Evolutionary conservation across 92 coral and sea anemone species (phyloP).

Genomic region (Paramuricea clavata): DNA sequence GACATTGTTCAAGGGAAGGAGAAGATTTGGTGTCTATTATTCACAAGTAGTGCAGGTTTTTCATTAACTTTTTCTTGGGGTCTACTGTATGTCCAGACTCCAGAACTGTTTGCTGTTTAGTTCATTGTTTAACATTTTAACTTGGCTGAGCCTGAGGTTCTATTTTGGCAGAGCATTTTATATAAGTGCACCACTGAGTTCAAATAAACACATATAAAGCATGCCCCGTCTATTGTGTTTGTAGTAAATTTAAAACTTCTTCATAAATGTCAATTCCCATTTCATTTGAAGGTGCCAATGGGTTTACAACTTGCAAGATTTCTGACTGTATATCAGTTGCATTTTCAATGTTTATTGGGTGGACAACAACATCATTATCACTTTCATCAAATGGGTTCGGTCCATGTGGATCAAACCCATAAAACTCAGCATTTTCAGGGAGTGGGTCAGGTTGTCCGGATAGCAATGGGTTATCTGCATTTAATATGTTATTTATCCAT

Average conservation of each 20-base stretch:
- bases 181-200: too few relatives aligned
- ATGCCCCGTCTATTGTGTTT: too few relatives aligned
- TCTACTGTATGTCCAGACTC: too few relatives aligned
- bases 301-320: slow-evolving; percentile 67
- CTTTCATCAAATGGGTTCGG: slow-evolving; percentile 61
- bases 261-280: slow-evolving; percentile 61
- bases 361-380: slow-evolving; percentile 69
- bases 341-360: slow-evolving; percentile 43
- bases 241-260: slow-evolving; percentile 48
- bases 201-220: too few relatives aligned
- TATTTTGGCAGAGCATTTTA: too few relatives aligned
- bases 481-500: slow-evolving; percentile 76
- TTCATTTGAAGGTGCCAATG: slow-evolving; percentile 62
- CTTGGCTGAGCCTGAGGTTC: too few relatives aligned
- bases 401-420: slow-evolving; percentile 69
- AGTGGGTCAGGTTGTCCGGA: slow-evolving; percentile 63
- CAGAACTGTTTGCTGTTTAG: too few relatives aligned
- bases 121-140: too few relatives aligned
- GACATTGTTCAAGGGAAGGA: too few relatives aligned
- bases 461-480: slow-evolving; percentile 70
- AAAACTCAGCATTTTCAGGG: slow-evolving; percentile 66
- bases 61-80: too few relatives aligned
- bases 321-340: slow-evolving; percentile 56
- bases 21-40: too few relatives aligned
- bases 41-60: too few relatives aligned